These are phyloP conservation scores for Orthosia gracilis DNA, from an alignment of 2,888 invertebrate genomes.

Conservation along the genomic window DNA sequence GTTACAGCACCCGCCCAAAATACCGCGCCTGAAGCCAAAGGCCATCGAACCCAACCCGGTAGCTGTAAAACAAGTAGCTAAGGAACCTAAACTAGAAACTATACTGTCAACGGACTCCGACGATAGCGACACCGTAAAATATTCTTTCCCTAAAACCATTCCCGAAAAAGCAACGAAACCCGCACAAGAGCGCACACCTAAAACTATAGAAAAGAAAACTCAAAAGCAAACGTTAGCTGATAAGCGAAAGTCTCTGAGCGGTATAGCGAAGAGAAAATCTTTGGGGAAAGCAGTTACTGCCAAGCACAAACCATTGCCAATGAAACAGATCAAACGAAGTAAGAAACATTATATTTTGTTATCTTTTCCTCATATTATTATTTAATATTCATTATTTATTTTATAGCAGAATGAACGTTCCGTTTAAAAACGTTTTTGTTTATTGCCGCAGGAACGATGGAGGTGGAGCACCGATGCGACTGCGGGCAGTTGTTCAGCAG, in stretches of 20 bases:
- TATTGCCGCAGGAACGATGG: slow-evolving; percentile 72
- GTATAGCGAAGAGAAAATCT: slow-evolving; percentile 84
- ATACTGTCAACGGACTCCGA: slow-evolving; percentile 83
- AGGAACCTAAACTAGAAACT: slow-evolving; percentile 72
- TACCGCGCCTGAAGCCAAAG: slow-evolving; percentile 82
- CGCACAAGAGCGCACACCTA: slow-evolving; percentile 62
- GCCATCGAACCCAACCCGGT: slow-evolving; percentile 71
- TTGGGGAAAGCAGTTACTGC: slow-evolving; percentile 74
- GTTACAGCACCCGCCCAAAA: slow-evolving; percentile 84
- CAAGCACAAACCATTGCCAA: slow-evolving; percentile 74
- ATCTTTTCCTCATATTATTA: neutral
- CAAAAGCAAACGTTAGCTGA: slow-evolving; percentile 75
- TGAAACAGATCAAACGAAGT: slow-evolving; percentile 83
- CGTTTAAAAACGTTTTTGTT: neutral
- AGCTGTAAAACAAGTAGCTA: slow-evolving; percentile 68
- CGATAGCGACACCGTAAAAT: slow-evolving; percentile 85
- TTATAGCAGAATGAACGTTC: neutral
- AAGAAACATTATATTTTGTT: slow-evolving; percentile 69
- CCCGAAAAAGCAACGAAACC: slow-evolving; percentile 67
- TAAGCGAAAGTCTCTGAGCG: slow-evolving; percentile 81
- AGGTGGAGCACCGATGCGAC: slow-evolving; percentile 88
- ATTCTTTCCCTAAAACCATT: slow-evolving; percentile 83
- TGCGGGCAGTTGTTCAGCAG: slow-evolving; percentile 88
- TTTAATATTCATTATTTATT: slow-evolving; percentile 1
- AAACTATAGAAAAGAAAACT: slow-evolving; percentile 66